These are phyloP conservation scores for Myiopsitta monachus DNA, from an alignment of 2,113 vertebrate genomes.

Conservation along the genomic window DNA sequence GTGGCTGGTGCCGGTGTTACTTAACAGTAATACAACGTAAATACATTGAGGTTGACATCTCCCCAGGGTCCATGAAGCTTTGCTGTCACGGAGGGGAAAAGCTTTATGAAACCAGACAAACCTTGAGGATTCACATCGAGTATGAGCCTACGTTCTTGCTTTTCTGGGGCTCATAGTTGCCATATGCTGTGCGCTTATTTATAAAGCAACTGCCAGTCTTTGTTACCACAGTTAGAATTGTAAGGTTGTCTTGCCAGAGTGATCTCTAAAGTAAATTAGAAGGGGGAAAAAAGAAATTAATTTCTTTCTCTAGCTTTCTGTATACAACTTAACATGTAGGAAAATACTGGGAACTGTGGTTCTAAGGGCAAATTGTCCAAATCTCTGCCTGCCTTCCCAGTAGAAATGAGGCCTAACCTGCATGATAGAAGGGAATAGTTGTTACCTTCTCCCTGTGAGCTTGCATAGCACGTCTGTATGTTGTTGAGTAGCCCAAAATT, in stretches of 20 bases:
- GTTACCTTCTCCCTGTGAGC: background rate
- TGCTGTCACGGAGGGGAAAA: background rate
- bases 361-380: background rate
- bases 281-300: background rate
- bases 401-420: background rate
- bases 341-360: background rate
- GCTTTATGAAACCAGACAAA: background rate
- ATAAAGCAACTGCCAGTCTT: constrained; percentile 13
- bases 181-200: background rate
- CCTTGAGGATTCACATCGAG: background rate
- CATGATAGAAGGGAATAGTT: background rate
- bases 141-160: background rate
- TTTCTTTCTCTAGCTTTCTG: background rate
- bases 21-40: background rate
- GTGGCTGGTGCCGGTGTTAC: background rate
- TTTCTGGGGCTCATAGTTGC: background rate
- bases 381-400: background rate
- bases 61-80: background rate
- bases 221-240: background rate
- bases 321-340: background rate
- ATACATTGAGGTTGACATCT: background rate
- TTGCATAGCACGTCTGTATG: background rate
- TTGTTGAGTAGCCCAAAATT: background rate
- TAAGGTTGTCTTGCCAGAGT: background rate
- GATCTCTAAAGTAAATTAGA: background rate